phyloP scores from a whole-genome alignment of 2,888 invertebrate species.

The Aelia acuminata region DNA sequence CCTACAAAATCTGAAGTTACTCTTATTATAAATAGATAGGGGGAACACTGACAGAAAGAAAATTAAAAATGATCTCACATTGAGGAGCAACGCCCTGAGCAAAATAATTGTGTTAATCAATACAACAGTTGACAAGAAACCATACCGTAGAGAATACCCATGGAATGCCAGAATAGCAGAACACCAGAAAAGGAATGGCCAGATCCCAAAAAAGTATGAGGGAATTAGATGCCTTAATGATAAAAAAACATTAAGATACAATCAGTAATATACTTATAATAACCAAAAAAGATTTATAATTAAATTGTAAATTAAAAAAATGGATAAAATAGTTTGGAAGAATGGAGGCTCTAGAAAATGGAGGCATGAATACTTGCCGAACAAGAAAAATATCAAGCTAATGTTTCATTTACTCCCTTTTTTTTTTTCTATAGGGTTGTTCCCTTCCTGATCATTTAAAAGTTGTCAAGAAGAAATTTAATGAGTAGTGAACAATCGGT shows the following conservation, averaged over 20 bases:
- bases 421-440: too few species aligned
- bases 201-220: not conserved
- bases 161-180: not conserved
- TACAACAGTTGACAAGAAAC: not conserved
- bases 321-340: too few species aligned
- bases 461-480: too few species aligned
- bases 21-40: not conserved
- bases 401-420: too few species aligned
- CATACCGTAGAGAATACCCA: not conserved
- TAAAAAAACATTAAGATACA: not conserved
- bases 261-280: too few species aligned
- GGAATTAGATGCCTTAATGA: not conserved
- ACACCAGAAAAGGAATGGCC: not conserved
- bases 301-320: too few species aligned
- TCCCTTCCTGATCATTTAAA: too few species aligned
- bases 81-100: not conserved
- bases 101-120: not conserved
- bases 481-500: too few species aligned
- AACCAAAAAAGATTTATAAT: too few species aligned
- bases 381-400: too few species aligned
- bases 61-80: not conserved
- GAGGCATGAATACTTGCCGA: too few species aligned
- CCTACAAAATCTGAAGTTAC: not conserved
- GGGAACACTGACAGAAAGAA: not conserved
- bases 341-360: too few species aligned